Conservation (phyloP, 2,888 invertebrate genomes). For the Pristionchus japonicus region DNA sequence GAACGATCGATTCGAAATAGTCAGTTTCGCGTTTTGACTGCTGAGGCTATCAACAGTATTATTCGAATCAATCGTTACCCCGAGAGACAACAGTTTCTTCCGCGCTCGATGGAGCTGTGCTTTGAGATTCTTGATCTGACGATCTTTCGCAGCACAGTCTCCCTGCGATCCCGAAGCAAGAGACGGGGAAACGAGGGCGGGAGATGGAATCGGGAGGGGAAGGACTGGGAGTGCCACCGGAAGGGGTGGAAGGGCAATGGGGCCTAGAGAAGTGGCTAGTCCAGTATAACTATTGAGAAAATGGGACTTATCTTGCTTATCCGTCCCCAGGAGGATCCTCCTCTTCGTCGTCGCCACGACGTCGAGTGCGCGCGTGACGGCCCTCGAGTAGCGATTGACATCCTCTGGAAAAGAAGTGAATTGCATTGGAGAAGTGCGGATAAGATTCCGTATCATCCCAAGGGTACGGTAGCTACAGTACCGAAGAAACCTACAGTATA, state of each 20-base stretch:
- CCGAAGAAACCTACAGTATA: too few relatives aligned
- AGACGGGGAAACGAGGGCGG: background rate
- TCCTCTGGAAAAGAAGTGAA: background rate
- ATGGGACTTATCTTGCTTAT: background rate
- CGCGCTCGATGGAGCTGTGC: constrained; percentile 16
- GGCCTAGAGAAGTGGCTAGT: background rate
- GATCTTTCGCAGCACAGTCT: background rate
- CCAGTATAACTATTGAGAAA: background rate
- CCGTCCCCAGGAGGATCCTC: background rate
- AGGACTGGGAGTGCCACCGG: background rate
- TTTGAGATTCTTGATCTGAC: background rate
- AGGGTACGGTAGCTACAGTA: too few relatives aligned
- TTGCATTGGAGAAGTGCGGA: too few relatives aligned
- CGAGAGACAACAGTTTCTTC: background rate
- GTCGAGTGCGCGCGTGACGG: background rate
- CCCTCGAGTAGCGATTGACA: background rate
- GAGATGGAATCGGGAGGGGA: background rate
- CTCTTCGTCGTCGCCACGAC: background rate
- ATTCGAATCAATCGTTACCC: background rate
- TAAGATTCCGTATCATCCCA: too few relatives aligned
- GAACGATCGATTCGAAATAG: background rate
- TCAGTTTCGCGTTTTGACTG: background rate
- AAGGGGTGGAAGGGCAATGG: background rate
- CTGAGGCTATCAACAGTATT: background rate
- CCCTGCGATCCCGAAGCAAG: background rate